Conservation (phyloP, 2,888 invertebrate species). For the Callinectes sapidus region DNA sequence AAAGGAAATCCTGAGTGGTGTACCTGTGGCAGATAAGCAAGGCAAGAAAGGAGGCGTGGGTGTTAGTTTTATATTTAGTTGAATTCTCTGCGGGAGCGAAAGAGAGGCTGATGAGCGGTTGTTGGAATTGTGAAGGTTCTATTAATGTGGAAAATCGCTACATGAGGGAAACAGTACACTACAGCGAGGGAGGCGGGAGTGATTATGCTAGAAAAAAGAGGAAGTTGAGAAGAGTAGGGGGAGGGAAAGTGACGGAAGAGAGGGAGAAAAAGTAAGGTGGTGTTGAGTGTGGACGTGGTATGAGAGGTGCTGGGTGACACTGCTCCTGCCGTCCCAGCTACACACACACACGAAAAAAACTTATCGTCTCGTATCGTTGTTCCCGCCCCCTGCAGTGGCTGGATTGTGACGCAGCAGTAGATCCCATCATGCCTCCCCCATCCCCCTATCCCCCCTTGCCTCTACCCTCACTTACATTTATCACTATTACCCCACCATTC, state of each 20-base stretch:
- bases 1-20: neutral
- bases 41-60: neutral
- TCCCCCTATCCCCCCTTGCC: neutral
- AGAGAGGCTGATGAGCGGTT: too few relatives aligned
- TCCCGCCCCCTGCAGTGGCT: neutral
- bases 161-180: too few relatives aligned
- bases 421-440: neutral
- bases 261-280: neutral
- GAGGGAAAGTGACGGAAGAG: too few relatives aligned
- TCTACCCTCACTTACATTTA: neutral
- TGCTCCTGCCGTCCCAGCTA: neutral
- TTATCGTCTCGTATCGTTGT: slow-evolving; percentile 19
- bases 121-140: too few relatives aligned
- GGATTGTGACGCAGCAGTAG: neutral
- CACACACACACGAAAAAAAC: neutral
- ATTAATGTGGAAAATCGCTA: too few relatives aligned
- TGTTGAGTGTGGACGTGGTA: neutral
- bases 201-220: too few relatives aligned
- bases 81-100: too few relatives aligned
- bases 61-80: too few relatives aligned
- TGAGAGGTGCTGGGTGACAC: neutral
- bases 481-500: neutral
- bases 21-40: neutral
- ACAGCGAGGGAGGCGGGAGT: too few relatives aligned
- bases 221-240: too few relatives aligned